Evolutionary conservation across 2,113 vertebrate genomes (phyloP).

Genomic region (Trogon surrucura): DNA sequence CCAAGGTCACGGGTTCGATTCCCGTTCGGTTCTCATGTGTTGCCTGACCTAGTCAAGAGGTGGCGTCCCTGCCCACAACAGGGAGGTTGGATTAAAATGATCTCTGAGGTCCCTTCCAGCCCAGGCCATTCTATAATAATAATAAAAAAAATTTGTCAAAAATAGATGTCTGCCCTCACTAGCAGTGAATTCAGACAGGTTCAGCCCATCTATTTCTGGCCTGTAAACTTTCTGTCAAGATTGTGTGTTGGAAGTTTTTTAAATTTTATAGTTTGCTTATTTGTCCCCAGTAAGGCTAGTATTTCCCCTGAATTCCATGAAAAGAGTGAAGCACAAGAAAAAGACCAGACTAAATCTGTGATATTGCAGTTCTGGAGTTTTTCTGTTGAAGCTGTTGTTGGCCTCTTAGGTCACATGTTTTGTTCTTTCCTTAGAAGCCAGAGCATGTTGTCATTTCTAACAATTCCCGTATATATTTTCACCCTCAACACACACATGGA

Average conservation of each 20-base stretch:
- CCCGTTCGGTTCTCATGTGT: too few relatives aligned
- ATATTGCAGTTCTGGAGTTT: not conserved
- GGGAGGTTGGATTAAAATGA: too few relatives aligned
- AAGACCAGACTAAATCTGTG: not conserved
- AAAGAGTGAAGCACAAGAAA: not conserved
- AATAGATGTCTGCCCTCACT: not conserved
- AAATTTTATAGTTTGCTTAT: not conserved
- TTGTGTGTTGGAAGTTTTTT: not conserved
- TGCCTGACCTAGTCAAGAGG: too few relatives aligned
- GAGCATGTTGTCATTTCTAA: not conserved
- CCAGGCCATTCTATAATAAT: too few relatives aligned
- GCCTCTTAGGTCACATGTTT: not conserved
- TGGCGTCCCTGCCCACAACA: too few relatives aligned
- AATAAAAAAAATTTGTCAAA: not conserved
- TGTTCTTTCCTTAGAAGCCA: not conserved
- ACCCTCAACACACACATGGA: not conserved
- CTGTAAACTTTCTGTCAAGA: not conserved
- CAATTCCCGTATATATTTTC: not conserved
- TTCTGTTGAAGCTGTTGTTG: not conserved
- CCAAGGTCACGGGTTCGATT: too few relatives aligned
- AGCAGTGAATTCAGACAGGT: not conserved
- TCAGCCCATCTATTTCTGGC: not conserved
- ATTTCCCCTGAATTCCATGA: not conserved
- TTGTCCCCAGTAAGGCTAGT: not conserved
- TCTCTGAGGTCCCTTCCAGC: too few relatives aligned